Evolutionary conservation across 2,888 invertebrate genomes (phyloP).

Genomic region (Drosophila incognita): DNA sequence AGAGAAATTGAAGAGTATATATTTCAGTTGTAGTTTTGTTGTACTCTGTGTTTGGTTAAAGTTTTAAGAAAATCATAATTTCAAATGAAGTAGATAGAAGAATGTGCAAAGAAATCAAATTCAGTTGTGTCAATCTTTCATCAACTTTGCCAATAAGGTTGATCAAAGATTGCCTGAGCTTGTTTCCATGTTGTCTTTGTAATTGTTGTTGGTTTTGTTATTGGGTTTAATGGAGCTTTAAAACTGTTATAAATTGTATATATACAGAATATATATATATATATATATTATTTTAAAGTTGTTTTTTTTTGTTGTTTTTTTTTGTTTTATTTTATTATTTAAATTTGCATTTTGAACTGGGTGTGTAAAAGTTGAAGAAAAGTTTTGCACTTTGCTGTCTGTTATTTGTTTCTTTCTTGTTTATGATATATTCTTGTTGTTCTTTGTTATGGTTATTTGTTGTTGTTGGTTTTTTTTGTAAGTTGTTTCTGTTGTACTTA

Average conservation of each 20-base stretch:
- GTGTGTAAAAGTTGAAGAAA: slow-evolving; percentile 76
- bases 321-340: slow-evolving; percentile 50
- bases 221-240: slow-evolving; percentile 35
- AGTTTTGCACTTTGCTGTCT: slow-evolving; percentile 58
- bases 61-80: slow-evolving; percentile 50
- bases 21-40: slow-evolving; percentile 57
- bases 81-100: slow-evolving; percentile 28
- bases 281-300: slow-evolving; percentile 26
- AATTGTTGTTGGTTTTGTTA: slow-evolving; percentile 48
- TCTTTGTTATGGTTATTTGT: slow-evolving; percentile 44
- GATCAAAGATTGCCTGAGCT: slow-evolving; percentile 40
- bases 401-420: slow-evolving; percentile 52
- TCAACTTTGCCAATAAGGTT: slow-evolving; percentile 47
- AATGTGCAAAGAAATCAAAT: slow-evolving; percentile 49
- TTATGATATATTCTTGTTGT: slow-evolving; percentile 40
- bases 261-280: slow-evolving; percentile 10
- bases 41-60: slow-evolving; percentile 46
- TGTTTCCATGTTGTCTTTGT: slow-evolving; percentile 42
- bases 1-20: slow-evolving; percentile 79
- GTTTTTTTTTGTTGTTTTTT: not conserved
- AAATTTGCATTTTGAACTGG: slow-evolving; percentile 85
- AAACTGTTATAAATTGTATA: slow-evolving; percentile 18
- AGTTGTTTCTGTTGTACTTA: slow-evolving; percentile 55
- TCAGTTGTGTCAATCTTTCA: slow-evolving; percentile 31
- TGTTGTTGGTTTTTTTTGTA: slow-evolving; percentile 37